Evolutionary conservation across 2,888 invertebrate species (phyloP), one percentile per base, ranked within the genome.

Genomic region (Lasioglossum marginatum): DNA sequence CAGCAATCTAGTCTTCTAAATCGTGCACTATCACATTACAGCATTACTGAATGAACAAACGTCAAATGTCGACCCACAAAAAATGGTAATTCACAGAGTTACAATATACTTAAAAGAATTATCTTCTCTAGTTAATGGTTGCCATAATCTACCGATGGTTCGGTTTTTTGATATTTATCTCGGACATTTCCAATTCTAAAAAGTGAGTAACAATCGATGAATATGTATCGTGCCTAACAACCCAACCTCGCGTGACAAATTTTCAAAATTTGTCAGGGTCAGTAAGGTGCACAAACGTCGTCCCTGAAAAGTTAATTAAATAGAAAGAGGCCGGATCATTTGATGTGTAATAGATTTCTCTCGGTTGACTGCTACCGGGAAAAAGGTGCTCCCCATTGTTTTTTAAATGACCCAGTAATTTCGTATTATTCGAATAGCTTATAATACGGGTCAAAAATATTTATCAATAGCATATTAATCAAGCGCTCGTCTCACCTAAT

Each of bases 261-360:
- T 57, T n/a, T n/a, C 10, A n/a, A 6, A n/a, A 23, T 57, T n/a
- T 3, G 3, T 27, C 60, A 60, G 60, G 60, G 60, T 60, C 60
- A n/a, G 60, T 27, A n/a, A 4, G 60, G 12, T n/a, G 60, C 12
- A 12, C 60, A 60, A 12, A 60, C 60, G 12, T 60, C 27, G 60
- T 27, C 60, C 60, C 27, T 60, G 60, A 60, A 60, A n/a, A 60
- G 27, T 60, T n/a, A 60, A 60, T 60, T 60, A 27, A 60, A 60
- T 60, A 60, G 60, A 60, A 60, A 60, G 60, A 60, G 60, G 60
- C 12, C 27, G 0, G 12, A 60, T n/a, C 27, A 14, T 27, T 60
- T 60, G 27, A 60, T 3, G 60, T 12, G 60, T 27, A 60, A 60
- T 27, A 14, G 60, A 60, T 60, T 60, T 60, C 6, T 27, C 60